phyloP scores from a whole-genome alignment of 1,140 invertebrate genomes.

The Drosophila lacteicornis region DNA sequence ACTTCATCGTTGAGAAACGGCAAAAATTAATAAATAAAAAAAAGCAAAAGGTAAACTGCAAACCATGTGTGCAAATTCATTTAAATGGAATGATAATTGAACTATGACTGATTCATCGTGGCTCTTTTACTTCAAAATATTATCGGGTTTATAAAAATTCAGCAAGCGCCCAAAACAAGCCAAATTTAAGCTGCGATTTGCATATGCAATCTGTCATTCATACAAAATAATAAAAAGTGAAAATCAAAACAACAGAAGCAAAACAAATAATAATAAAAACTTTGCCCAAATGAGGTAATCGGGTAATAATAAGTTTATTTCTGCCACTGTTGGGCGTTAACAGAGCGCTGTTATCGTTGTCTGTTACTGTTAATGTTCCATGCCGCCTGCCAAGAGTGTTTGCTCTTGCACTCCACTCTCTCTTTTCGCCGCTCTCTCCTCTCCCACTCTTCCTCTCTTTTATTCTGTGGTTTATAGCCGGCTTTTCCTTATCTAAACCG shows the following conservation, averaged over 20 bases:
- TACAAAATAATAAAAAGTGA: slow-evolving; percentile 26
- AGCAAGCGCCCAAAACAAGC: slow-evolving; percentile 33
- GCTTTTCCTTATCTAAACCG: slow-evolving; percentile 77
- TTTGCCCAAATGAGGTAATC: slow-evolving; percentile 84
- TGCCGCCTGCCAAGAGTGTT: slow-evolving; percentile 5
- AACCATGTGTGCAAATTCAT: slow-evolving; percentile 31
- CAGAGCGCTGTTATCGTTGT: slow-evolving; percentile 49
- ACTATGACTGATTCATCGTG: slow-evolving; percentile 31
- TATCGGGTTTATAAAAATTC: slow-evolving; percentile 10
- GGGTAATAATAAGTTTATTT: slow-evolving; percentile 82
- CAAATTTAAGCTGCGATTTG: slow-evolving; percentile 18
- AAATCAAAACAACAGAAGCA: slow-evolving; percentile 43
- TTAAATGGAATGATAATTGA: slow-evolving; percentile 23
- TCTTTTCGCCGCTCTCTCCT: slow-evolving; percentile 20
- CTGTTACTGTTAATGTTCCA: slow-evolving; percentile 22
- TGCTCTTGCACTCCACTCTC: slow-evolving; percentile 7
- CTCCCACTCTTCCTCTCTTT: slow-evolving; percentile 3
- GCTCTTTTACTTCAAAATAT: slow-evolving; percentile 11
- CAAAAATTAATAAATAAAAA: slow-evolving; percentile 25
- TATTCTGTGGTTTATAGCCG: slow-evolving; percentile 48
- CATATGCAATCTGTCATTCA: slow-evolving; percentile 62
- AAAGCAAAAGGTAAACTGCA: slow-evolving; percentile 17
- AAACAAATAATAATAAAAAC: slow-evolving; percentile 59
- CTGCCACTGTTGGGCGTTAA: slow-evolving; percentile 53
- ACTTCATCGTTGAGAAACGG: slow-evolving; percentile 41